A percentile compares a stretch with the other conserved stretches of the same genome.
Evolutionary conservation across 2,113 vertebrate species (phyloP).

Genomic region (Chloropsis hardwickii): DNA sequence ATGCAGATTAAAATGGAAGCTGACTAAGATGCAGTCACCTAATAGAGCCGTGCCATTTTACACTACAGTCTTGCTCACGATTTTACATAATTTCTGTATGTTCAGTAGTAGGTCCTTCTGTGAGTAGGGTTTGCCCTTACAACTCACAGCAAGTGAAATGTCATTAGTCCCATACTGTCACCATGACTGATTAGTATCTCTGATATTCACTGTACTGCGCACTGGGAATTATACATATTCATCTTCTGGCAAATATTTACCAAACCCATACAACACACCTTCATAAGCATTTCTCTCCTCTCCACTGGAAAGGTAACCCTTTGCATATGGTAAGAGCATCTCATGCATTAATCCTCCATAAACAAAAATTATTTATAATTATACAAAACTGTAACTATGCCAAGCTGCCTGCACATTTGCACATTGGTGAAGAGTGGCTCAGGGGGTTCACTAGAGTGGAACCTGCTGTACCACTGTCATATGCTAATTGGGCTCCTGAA

Average conservation of each 20-base stretch:
- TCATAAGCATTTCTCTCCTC: slow-evolving; percentile 36
- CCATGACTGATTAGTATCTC: not conserved
- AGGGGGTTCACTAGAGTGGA: not conserved
- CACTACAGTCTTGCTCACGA: not conserved
- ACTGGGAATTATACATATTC: not conserved
- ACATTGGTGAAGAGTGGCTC: not conserved
- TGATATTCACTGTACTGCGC: not conserved
- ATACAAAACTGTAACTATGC: slow-evolving; percentile 24
- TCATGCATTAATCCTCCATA: slow-evolving; percentile 22
- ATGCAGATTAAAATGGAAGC: not conserved
- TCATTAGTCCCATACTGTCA: not conserved
- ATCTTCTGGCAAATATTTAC: slow-evolving; percentile 62
- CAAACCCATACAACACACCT: not conserved
- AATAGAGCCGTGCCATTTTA: not conserved
- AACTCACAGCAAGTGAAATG: not conserved
- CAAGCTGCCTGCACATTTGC: slow-evolving; percentile 7
- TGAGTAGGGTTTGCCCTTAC: not conserved
- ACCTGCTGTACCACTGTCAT: not conserved
- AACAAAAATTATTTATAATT: slow-evolving; percentile 56
- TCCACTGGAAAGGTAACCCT: slow-evolving; percentile 4
- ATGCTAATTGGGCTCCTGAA: slow-evolving; percentile 58
- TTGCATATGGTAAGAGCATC: not conserved
- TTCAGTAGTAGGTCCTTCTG: not conserved
- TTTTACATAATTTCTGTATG: not conserved
- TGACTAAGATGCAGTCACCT: not conserved